Evolutionary conservation across 2,888 invertebrate species (phyloP).

Genomic region (Yponomeuta sedellus): DNA sequence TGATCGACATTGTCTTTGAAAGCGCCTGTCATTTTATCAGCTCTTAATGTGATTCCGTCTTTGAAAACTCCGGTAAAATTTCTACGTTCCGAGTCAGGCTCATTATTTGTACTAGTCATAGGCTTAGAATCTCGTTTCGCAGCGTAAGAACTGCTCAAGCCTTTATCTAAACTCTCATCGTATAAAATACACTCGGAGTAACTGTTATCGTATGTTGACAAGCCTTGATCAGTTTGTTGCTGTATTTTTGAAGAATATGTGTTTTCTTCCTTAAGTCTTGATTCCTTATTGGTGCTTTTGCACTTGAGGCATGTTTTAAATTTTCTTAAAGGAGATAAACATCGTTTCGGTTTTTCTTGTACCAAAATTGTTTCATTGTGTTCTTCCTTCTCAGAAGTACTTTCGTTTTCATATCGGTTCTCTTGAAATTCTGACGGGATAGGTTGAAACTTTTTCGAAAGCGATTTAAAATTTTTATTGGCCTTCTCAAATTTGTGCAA

Average conservation of each 20-base stretch:
- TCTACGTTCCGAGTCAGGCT: not conserved
- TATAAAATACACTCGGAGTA: not conserved
- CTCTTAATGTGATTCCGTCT: not conserved
- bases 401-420: not conserved
- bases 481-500: constrained; percentile 46
- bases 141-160: not conserved
- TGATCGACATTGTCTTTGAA: not conserved
- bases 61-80: not conserved
- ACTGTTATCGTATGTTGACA: not conserved
- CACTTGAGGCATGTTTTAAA: not conserved
- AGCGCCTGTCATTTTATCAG: not conserved
- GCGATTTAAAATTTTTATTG: constrained; percentile 37
- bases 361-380: not conserved
- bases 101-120: not conserved
- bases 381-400: not conserved
- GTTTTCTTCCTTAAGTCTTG: not conserved
- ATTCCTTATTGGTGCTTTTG: not conserved
- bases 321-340: not conserved
- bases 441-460: not conserved
- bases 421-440: not conserved
- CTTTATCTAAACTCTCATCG: not conserved
- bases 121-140: not conserved
- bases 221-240: not conserved
- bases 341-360: not conserved
- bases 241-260: not conserved